A percentile compares a stretch with the other conserved stretches of the same genome.
Evolutionary conservation across 2,113 vertebrate species (phyloP).

Genomic region (Isurus oxyrinchus): DNA sequence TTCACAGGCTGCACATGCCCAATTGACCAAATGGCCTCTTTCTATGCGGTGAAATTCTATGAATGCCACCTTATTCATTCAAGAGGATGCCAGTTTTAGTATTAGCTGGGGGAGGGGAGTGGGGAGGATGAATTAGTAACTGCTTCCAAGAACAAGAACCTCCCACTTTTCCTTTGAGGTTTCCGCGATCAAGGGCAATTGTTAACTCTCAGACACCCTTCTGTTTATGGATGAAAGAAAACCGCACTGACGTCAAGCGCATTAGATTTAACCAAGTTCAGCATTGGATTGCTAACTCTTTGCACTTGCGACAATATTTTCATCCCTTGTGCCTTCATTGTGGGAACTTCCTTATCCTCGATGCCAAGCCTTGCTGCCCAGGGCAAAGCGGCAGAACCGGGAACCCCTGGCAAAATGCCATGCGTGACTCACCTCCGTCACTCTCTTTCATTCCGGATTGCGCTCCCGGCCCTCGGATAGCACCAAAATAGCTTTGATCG

Average conservation of each 20-base stretch:
- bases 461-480: no score
- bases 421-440: background rate
- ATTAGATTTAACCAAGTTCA: background rate
- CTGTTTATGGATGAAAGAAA: background rate
- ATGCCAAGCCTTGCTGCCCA: no score
- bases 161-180: background rate
- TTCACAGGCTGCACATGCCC: background rate
- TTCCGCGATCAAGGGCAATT: background rate
- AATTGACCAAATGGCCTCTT: background rate
- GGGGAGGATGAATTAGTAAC: background rate
- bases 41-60: background rate
- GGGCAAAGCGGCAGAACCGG: background rate
- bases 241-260: background rate
- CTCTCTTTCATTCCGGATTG: background rate
- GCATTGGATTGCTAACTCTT: background rate
- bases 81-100: background rate
- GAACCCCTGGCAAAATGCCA: background rate
- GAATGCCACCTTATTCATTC: slow-evolving; percentile 27
- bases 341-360: background rate
- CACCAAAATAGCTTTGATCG: no score
- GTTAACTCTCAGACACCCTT: background rate
- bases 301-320: background rate
- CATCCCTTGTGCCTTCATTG: background rate
- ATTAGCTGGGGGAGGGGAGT: background rate
- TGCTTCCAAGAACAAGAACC: background rate